A percentile compares a stretch with the other conserved stretches of the same genome.
Conservation (phyloP, 2,888 invertebrate species). For the Apodemia hepburni region DNA sequence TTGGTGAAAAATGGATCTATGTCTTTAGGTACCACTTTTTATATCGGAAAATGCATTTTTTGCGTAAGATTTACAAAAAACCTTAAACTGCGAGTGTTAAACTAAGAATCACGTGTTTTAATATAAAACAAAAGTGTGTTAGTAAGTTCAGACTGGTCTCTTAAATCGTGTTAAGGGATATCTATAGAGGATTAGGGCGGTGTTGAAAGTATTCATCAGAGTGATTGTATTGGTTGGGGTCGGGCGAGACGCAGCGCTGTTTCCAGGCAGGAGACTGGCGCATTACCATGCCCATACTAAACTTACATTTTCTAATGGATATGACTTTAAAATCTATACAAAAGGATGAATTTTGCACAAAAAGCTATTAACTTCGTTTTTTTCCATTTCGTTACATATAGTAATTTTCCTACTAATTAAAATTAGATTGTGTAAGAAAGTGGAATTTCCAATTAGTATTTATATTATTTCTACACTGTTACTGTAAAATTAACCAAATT, state of each 20-base stretch:
- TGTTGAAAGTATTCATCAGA: constrained; percentile 69
- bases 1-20: too few species aligned
- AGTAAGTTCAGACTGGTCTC: constrained; percentile 28
- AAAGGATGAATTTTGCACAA: too few species aligned
- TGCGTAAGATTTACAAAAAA: not conserved
- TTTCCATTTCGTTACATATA: too few species aligned
- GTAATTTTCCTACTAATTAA: too few species aligned
- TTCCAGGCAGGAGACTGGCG: constrained; percentile 56
- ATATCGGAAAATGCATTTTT: too few species aligned
- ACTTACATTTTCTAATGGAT: constrained; percentile 33
- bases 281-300: constrained; percentile 40
- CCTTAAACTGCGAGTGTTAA: not conserved
- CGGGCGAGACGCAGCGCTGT: constrained; percentile 56
- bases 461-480: too few species aligned
- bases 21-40: too few species aligned
- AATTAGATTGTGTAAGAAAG: too few species aligned
- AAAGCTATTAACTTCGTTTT: too few species aligned
- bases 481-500: too few species aligned
- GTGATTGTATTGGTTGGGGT: constrained; percentile 56
- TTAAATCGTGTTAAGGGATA: constrained; percentile 25
- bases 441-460: too few species aligned
- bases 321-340: too few species aligned
- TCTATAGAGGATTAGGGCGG: constrained; percentile 31
- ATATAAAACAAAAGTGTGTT: constrained; percentile 22
- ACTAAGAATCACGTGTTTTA: not conserved